Conservation (phyloP, 2,888 invertebrate species). For the Chloroclysta siterata region DNA sequence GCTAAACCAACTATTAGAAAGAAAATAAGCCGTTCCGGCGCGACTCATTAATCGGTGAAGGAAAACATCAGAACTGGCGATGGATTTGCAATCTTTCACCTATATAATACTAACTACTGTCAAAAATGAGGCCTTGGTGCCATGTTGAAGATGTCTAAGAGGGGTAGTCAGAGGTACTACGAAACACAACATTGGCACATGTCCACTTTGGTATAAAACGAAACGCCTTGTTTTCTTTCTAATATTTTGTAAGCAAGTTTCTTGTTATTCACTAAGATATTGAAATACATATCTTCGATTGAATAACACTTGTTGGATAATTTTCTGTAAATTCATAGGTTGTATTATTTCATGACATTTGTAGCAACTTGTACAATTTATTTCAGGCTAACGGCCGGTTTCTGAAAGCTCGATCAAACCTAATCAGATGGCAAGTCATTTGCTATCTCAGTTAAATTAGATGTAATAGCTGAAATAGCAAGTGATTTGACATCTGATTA, state of each 20-base stretch:
- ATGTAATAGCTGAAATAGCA: too few species aligned
- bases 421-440: too few species aligned
- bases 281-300: constrained; percentile 40
- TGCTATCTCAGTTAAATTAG: too few species aligned
- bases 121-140: too few species aligned
- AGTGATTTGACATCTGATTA: too few species aligned
- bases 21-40: not conserved
- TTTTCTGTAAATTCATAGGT: constrained; percentile 21
- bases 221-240: constrained; percentile 1
- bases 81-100: too few species aligned
- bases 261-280: constrained; percentile 44
- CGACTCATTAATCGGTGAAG: not conserved
- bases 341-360: constrained; percentile 23
- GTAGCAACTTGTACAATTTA: constrained; percentile 10
- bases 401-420: too few species aligned
- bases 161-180: too few species aligned
- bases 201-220: not conserved
- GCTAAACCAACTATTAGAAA: not conserved
- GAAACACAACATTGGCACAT: not conserved
- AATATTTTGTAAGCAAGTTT: constrained; percentile 1
- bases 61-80: not conserved
- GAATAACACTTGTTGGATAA: constrained; percentile 26
- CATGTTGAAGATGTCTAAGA: too few species aligned
- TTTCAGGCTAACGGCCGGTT: too few species aligned
- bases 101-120: too few species aligned